phyloP scores from a whole-genome alignment of 2,888 invertebrate species.

The Drosophila setosimentum region DNA sequence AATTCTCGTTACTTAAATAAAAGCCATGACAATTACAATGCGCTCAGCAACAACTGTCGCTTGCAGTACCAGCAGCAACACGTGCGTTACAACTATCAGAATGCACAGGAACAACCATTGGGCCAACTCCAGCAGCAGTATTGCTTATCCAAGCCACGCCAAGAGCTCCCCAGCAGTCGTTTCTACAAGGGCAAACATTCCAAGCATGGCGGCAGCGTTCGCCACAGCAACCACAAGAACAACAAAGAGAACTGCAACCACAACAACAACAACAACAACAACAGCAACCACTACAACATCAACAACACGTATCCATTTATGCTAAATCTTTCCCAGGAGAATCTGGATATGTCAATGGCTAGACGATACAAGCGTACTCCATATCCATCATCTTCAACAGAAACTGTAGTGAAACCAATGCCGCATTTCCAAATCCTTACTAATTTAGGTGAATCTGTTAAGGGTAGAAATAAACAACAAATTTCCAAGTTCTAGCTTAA shows the following conservation, averaged over 20 bases:
- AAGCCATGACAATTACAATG: conserved; percentile 1
- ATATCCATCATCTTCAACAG: background rate
- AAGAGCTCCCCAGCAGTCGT: conserved; percentile 15
- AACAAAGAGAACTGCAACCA: no score
- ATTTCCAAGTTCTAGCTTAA: no score
- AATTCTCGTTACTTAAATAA: background rate
- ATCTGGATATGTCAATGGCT: conserved; percentile 51
- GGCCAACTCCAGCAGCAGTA: conserved; percentile 6
- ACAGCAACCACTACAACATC: background rate
- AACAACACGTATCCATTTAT: conserved; percentile 14
- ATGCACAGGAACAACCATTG: conserved; percentile 2
- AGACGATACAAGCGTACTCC: conserved; percentile 19
- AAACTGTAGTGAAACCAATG: background rate
- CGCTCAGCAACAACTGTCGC: background rate
- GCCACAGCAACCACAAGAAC: background rate
- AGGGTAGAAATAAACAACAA: no score
- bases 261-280: no score
- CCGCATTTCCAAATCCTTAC: background rate
- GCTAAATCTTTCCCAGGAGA: conserved; percentile 34
- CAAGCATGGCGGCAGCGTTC: no score
- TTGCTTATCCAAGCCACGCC: conserved; percentile 19
- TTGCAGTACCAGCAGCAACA: conserved; percentile 10
- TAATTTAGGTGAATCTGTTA: no score
- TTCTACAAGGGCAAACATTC: conserved; percentile 28
- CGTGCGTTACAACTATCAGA: background rate